phyloP scores from a whole-genome alignment of 2,113 vertebrate species.

The Isichthys henryi region DNA sequence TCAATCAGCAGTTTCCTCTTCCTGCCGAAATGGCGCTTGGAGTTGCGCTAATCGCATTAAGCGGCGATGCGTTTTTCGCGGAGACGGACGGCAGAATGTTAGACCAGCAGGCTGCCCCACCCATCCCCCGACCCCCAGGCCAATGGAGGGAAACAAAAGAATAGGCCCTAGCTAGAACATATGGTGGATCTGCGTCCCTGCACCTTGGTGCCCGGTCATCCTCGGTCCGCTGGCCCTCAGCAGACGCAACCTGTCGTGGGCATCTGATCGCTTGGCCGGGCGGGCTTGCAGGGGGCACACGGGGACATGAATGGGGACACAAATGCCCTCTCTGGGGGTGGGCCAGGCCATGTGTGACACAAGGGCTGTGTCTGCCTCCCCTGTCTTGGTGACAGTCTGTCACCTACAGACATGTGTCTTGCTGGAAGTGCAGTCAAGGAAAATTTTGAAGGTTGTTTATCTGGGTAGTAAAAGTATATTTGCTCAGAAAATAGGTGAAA shows the following conservation, averaged over 20 bases:
- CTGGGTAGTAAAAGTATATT: neutral
- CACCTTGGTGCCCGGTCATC: constrained; percentile 55
- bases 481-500: neutral
- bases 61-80: neutral
- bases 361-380: constrained; percentile 25
- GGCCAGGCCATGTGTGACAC: neutral
- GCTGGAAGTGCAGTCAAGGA: neutral
- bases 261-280: constrained; percentile 8
- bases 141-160: constrained; percentile 44
- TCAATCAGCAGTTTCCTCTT: constrained; percentile 10
- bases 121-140: constrained; percentile 26
- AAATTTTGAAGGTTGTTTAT: neutral
- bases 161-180: constrained; percentile 44
- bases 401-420: neutral
- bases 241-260: constrained; percentile 34
- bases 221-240: constrained; percentile 48
- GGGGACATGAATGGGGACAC: neutral
- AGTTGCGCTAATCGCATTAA: constrained; percentile 11
- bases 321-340: neutral
- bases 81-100: constrained; percentile 50
- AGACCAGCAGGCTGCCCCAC: constrained; percentile 50
- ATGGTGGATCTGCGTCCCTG: constrained; percentile 57
- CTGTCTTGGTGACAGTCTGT: neutral
- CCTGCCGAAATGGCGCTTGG: neutral
- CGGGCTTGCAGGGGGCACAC: neutral